Evolutionary conservation across 1,140 invertebrate species (phyloP), one percentile per base, ranked within the genome.

Genomic region (Ericerus pela): DNA sequence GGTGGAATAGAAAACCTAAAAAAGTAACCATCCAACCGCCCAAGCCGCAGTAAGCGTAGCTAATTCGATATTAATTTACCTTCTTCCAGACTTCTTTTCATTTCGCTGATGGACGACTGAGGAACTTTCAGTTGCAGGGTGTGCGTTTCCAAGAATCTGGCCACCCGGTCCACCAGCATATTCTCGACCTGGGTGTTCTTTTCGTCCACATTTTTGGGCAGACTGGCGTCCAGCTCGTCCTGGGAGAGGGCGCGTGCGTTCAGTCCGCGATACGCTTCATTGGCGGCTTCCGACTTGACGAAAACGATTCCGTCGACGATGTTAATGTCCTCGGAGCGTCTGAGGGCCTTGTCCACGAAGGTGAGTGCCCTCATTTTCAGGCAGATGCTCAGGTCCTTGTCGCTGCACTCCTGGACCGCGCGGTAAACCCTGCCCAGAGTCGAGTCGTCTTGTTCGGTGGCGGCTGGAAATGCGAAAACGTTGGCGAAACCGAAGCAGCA

Each of bases 141-240:
- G 68, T 85, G 82, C 61, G 79, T 78, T 66, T 81, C 77, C 64
- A 88, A 76, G 68, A 86, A 86, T 62, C 73, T 76, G 51, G 78
- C 67, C 53, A 86, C 71, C 64, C 80, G 82, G 63, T 85, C 81
- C 61, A 82, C 66, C 61, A 88, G 82, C 67, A 87, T 75, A n/a
- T 78, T 76, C 61, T 88, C 82, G 3, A 88, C 76, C 53, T 80
- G 79, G n/a, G 79, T 73, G 68, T 88, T 84, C 57, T 81, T 76
- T 14, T 79, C 80, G 61, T 79, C 77, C 16, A 75, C 72, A 62
- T 86, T 81, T 11, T 76, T 73, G 22, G 84, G 77, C 53, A 86
- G 68, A 18, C 63, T 64, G 28, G 68, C 69, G 62, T 75, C 74
- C 56, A 75, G 67, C 54, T 76, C 75, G 53, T 72, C 73, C 37